These are phyloP conservation scores for Poecilia latipinna DNA, from an alignment of 2,113 vertebrate species.

Conservation along the genomic window DNA sequence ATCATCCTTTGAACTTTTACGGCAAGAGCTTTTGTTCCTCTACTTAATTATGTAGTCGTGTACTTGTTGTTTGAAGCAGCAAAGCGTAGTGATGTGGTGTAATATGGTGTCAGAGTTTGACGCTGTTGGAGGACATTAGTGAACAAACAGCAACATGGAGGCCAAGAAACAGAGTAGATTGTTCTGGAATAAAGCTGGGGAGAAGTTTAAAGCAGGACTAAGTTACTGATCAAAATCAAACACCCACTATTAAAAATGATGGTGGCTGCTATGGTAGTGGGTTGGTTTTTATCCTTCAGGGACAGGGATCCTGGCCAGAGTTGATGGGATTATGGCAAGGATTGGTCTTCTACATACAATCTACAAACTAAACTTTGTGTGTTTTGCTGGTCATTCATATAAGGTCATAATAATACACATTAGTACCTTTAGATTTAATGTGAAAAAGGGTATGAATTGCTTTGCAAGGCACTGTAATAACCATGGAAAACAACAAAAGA, in stretches of 20 bases:
- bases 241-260: not conserved
- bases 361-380: too few species aligned
- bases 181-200: not conserved
- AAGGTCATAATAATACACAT: too few species aligned
- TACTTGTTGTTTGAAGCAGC: not conserved
- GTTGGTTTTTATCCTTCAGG: not conserved
- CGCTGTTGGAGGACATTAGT: not conserved
- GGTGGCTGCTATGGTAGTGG: not conserved
- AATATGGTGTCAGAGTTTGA: not conserved
- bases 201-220: not conserved
- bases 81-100: not conserved
- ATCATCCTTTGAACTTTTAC: conserved; percentile 1
- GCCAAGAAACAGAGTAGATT: not conserved
- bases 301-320: too few species aligned
- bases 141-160: not conserved
- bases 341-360: too few species aligned
- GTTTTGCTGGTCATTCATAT: too few species aligned
- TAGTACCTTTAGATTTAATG: too few species aligned
- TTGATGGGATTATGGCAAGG: too few species aligned
- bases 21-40: not conserved
- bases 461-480: not conserved
- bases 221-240: not conserved
- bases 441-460: not conserved
- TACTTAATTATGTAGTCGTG: not conserved
- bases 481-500: not conserved